Conservation (phyloP, 2,888 invertebrate species). For the Aspidapion aeneum region DNA sequence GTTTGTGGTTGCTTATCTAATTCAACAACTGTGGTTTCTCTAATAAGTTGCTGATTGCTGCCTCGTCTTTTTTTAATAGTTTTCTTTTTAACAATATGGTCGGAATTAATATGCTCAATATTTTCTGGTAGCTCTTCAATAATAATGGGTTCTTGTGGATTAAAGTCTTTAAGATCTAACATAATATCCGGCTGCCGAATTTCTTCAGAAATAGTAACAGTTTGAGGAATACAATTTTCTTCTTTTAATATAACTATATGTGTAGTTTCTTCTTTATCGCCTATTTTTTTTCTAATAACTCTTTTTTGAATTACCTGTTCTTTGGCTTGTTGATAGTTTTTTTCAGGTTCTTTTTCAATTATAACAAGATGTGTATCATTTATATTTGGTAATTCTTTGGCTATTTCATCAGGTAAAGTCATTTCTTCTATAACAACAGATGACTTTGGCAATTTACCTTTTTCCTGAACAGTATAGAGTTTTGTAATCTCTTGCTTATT, state of each 20-base stretch:
- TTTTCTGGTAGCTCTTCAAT: conserved; percentile 38
- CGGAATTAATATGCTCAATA: neutral
- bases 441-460: conserved; percentile 41
- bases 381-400: conserved; percentile 39
- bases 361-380: conserved; percentile 29
- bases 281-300: conserved; percentile 42
- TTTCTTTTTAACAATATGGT: conserved; percentile 37
- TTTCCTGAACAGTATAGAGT: conserved; percentile 44
- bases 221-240: conserved; percentile 36
- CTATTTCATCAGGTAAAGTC: conserved; percentile 32
- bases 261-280: conserved; percentile 42
- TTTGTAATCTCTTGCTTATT: conserved; percentile 40
- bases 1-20: conserved; percentile 39
- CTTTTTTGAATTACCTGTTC: conserved; percentile 37
- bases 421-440: conserved; percentile 42
- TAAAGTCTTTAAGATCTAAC: conserved; percentile 16
- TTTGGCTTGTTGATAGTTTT: conserved; percentile 20
- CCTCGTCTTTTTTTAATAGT: conserved; percentile 38
- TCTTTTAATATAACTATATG: conserved; percentile 41
- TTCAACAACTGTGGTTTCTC: conserved; percentile 38
- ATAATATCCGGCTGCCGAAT: conserved; percentile 28
- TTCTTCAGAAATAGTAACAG: conserved; percentile 29
- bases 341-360: conserved; percentile 31
- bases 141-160: conserved; percentile 21
- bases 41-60: conserved; percentile 40